Base-by-base conservation (phyloP, 2,113 vertebrate species). In the Tragelaphus imberbis region DNA sequence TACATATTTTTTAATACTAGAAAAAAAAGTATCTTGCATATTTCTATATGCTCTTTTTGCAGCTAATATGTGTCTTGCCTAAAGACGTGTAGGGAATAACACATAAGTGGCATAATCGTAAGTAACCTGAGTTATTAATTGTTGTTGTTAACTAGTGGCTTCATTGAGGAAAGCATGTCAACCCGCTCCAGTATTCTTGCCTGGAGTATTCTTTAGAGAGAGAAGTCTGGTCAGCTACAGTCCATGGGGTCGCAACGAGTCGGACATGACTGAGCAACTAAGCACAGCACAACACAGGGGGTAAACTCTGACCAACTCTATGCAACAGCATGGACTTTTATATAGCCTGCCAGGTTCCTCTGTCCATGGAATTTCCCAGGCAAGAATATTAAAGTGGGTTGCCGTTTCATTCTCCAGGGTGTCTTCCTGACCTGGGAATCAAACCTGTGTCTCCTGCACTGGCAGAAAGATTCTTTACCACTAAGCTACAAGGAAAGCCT, bases 71-170 rank as follows among this genome's bases (percentile, higher is more conserved):
- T 87, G 9, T 49, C 28, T 93, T 93, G 15, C 10, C 92, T 96
- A 90, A 86, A 40, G 11, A 14, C 17, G 14, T 16, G 58, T 21
- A 7, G 63, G 23, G 5, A 80, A 36, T 92, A 61, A 92, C 81
- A 68, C 6, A 68, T 86, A 86, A 81, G 36, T 61, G 82, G 71
- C 10, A 81, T 77, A 56, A 25, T 88, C 1, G 27, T 47, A 80
- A 33, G 47, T 81, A 30, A 81, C 4, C 9, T 88, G 19, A 84
- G 30, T 93, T 13, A 97, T 87, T 17, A 89, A n/a, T 89, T 97
- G 0, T 27, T 77, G 12, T 77, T 77, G 11, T 77, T 77, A 40
- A 75, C 68, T 75, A 75, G 21, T 40, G 68, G 68, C 36, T 25
- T 75, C 68, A 6, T 25, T 75, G 68, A 40, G 68, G 21, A 75